Base-by-base conservation (phyloP, 1,140 invertebrate genomes). In the Berghia stephanieae region DNA sequence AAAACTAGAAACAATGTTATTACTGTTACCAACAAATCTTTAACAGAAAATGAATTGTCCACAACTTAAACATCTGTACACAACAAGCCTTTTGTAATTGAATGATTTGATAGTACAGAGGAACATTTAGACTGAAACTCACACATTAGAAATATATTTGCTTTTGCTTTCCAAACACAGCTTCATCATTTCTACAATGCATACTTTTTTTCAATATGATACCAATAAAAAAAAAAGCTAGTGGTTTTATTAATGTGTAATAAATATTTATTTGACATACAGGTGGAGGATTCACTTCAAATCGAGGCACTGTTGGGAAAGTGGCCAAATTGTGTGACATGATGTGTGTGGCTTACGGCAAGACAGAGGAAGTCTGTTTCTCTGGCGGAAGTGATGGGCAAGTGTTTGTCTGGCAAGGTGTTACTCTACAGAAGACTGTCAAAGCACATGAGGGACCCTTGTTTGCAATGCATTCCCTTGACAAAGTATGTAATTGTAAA, bases 261-360 rank as follows among this genome's bases (percentile, higher is more conserved):
- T 1, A 21, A 44, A 24, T 70, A 10, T 46, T 38, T 70, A 55
- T 75, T 31, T 42, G 46, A 75, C 21, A 63, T 74, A 0, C 77
- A 89, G 89, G 89, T 73, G 89, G 87, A 66, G 89, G 89, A 40
- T 89, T 90, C 76, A 89, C 88, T 2, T 89, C 89, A 2, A 86
- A 85, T 57, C 79, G 89, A 49, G 89, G 89, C 38, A 86, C 87
- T 0, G 86, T 90, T 80, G 89, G 88, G 43, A 88, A 87, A 68
- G 83, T 88, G 0, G 85, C 87, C 63, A 88, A 89, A 78, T 78
- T 87, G 18, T 88, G 89, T 83, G 89, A 86, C 60, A 88, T 89
- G 87, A 46, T 90, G 73, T 90, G 88, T 80, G 83, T 89, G 27
- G 77, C 85, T 8, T 89, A 85, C 80, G 88, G 88, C 31, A 88